phyloP scores from a whole-genome alignment of 2,797 vertebrate genomes.

The Lithobates pipiens region DNA sequence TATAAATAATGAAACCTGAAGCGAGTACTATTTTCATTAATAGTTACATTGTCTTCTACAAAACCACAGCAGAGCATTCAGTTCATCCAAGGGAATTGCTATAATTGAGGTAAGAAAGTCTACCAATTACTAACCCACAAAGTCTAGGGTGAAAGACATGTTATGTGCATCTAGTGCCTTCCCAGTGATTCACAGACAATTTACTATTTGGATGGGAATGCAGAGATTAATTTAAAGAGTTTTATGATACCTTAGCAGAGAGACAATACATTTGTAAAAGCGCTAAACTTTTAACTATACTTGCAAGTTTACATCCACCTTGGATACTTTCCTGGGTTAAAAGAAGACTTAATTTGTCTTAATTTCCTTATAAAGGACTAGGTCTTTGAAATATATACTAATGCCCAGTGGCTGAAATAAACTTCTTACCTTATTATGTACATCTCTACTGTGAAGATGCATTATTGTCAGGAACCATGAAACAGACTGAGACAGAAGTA shows the following conservation, averaged over 20 bases:
- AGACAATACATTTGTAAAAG: neutral
- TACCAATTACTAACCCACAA: conserved; percentile 3
- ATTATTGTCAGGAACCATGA: too few relatives aligned
- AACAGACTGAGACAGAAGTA: too few relatives aligned
- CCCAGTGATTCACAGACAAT: neutral
- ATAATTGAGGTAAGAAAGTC: conserved; percentile 26
- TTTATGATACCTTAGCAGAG: neutral
- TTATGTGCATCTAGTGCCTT: conserved; percentile 12
- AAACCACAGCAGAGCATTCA: conserved; percentile 27
- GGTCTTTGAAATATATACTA: too few relatives aligned
- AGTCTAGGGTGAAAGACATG: neutral
- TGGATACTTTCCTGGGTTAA: too few relatives aligned
- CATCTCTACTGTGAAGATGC: too few relatives aligned
- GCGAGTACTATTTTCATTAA: conserved; percentile 29
- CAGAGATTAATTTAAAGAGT: neutral
- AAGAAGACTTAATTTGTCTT: too few relatives aligned
- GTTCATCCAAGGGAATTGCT: neutral
- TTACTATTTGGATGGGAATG: neutral
- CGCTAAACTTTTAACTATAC: neutral
- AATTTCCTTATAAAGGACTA: too few relatives aligned
- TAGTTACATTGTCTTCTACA: conserved; percentile 35
- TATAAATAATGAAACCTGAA: conserved; percentile 42
- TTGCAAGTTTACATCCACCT: neutral
- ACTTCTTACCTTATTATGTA: too few relatives aligned
- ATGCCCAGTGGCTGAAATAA: too few relatives aligned